These are phyloP conservation scores for Ectemnius cavifrons DNA, from an alignment of 2,888 invertebrate species.

Conservation along the genomic window DNA sequence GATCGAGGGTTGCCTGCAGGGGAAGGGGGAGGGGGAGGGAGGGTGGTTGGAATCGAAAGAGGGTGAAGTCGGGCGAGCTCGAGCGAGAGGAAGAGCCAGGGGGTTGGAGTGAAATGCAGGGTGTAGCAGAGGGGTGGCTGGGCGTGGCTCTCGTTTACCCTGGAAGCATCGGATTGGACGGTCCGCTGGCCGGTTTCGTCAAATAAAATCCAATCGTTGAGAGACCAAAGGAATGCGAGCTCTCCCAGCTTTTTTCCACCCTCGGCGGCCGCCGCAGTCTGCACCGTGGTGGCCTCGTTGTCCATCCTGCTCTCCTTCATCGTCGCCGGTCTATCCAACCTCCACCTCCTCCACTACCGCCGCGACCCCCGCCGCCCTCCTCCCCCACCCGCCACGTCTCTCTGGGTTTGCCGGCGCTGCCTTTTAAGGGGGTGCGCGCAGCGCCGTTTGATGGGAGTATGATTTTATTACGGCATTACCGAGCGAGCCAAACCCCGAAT, in stretches of 20 bases:
- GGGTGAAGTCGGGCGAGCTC: slow-evolving; percentile 41
- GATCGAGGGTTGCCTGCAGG: slow-evolving; percentile 8
- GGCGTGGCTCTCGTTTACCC: slow-evolving; percentile 72
- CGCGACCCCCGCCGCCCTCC: slow-evolving; percentile 2
- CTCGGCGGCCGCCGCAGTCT: slow-evolving; percentile 38
- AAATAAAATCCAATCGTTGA: slow-evolving; percentile 78
- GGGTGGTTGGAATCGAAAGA: slow-evolving; percentile 30
- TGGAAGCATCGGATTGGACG: slow-evolving; percentile 72
- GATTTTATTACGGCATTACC: slow-evolving; percentile 78
- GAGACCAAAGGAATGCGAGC: slow-evolving; percentile 75
- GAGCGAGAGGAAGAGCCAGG: slow-evolving; percentile 15
- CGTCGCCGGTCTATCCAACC: slow-evolving; percentile 21
- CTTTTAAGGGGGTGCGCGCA: slow-evolving; percentile 67
- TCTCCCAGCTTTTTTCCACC: slow-evolving; percentile 73
- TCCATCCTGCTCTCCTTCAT: slow-evolving; percentile 23
- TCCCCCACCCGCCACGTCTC: slow-evolving; percentile 20
- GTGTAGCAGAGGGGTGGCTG: slow-evolving; percentile 58
- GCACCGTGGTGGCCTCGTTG: slow-evolving; percentile 22
- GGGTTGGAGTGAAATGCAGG: slow-evolving; percentile 22
- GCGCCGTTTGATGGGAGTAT: slow-evolving; percentile 76
- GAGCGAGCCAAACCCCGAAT: slow-evolving; percentile 76
- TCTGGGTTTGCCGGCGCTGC: slow-evolving; percentile 35
- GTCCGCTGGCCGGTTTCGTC: slow-evolving; percentile 71
- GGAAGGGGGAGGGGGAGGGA: slow-evolving; percentile 15
- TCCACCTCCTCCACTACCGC: slow-evolving; percentile 22